Percentiles rank a stretch among this genome's conserved stretches.
Conservation (phyloP, 2,797 vertebrate genomes). For the Mus minutoides region DNA sequence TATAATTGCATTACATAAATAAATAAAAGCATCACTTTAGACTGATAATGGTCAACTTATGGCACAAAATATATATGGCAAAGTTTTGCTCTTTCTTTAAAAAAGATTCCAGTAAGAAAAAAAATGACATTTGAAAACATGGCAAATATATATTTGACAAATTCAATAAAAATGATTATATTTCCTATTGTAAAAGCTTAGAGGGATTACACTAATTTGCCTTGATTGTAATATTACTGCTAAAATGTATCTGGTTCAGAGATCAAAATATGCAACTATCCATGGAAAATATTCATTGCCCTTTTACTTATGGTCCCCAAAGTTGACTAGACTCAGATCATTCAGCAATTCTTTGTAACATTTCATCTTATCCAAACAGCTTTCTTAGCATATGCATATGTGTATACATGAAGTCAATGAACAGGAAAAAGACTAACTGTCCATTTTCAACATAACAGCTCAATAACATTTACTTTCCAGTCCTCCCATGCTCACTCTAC, state of each 20-base stretch:
- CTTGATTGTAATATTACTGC: background rate
- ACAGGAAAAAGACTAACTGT: background rate
- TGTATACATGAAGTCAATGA: background rate
- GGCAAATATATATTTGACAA: conserved; percentile 23
- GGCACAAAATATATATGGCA: conserved; percentile 8
- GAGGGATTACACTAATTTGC: background rate
- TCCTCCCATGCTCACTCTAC: background rate
- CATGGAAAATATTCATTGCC: background rate
- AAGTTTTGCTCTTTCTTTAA: conserved; percentile 61
- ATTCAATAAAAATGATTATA: conserved; percentile 59
- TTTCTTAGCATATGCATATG: conserved; percentile 1
- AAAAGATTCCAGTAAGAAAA: conserved; percentile 57
- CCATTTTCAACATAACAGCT: background rate
- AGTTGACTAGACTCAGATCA: background rate
- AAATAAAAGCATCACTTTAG: conserved; percentile 62
- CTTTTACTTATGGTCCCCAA: background rate
- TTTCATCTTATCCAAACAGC: background rate
- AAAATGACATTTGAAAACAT: conserved; percentile 55
- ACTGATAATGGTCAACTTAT: conserved; percentile 45
- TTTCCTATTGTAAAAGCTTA: conserved; percentile 61
- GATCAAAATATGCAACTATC: conserved; percentile 3
- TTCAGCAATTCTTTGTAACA: background rate
- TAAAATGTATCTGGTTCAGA: background rate
- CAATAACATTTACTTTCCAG: background rate
- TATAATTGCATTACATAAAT: background rate